A percentile compares a stretch with the other conserved stretches of the same genome.
These are phyloP conservation scores for Aspiorhynchus laticeps DNA, from an alignment of 2,113 vertebrate genomes.

Conservation along the genomic window DNA sequence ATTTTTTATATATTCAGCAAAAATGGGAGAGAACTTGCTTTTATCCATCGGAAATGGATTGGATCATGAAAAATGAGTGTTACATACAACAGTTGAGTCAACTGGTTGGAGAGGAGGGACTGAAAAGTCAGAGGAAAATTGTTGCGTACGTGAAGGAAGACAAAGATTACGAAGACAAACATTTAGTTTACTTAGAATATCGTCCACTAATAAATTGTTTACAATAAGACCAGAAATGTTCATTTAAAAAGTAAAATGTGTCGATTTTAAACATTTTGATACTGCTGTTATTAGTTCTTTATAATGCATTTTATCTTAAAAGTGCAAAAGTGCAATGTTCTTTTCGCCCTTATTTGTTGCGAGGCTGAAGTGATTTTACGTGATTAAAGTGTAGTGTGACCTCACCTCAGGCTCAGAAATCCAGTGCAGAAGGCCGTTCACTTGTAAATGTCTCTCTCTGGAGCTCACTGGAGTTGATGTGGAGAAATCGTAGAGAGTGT, in stretches of 20 bases:
- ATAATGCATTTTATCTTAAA: neutral
- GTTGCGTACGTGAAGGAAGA: neutral
- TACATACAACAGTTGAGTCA: neutral
- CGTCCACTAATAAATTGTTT: neutral
- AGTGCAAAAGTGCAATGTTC: neutral
- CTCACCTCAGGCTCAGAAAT: neutral
- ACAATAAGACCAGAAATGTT: neutral
- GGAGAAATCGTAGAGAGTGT: neutral
- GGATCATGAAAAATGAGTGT: neutral
- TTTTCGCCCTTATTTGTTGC: neutral
- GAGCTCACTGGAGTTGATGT: neutral
- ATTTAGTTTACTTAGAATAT: neutral
- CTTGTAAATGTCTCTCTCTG: constrained; percentile 7
- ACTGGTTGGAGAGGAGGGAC: neutral
- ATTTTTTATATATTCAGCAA: neutral
- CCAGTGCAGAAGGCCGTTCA: constrained; percentile 15
- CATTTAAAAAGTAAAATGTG: neutral
- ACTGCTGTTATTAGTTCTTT: neutral
- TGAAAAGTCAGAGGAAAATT: neutral
- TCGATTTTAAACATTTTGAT: neutral
- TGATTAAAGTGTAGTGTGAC: neutral
- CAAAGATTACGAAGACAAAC: neutral
- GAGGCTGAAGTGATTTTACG: neutral
- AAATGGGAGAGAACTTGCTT: neutral
- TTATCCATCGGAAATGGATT: neutral